Percentiles rank a stretch among this genome's conserved stretches.
phyloP scores from a whole-genome alignment of 2,888 invertebrate genomes.

The Microchrysa polita region DNA sequence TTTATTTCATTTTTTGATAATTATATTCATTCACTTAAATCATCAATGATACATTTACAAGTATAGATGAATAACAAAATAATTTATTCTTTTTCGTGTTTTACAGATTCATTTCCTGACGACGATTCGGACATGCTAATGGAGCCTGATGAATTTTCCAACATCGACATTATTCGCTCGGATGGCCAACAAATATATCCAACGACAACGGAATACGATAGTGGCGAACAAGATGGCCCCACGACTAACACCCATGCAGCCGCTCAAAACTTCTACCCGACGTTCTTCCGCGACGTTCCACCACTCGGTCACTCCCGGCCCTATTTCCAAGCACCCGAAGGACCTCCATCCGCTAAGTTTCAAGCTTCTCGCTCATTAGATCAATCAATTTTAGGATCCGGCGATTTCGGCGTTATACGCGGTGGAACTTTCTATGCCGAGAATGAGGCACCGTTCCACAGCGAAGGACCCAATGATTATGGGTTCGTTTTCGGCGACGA shows the following conservation, averaged over 20 bases:
- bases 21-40: background rate
- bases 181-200: slow-evolving; percentile 61
- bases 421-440: slow-evolving; percentile 88
- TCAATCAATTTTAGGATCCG: slow-evolving; percentile 78
- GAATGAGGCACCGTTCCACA: slow-evolving; percentile 71
- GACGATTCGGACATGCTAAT: slow-evolving; percentile 64
- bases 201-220: slow-evolving; percentile 52
- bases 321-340: slow-evolving; percentile 69
- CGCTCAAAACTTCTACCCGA: slow-evolving; percentile 79
- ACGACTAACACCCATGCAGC: slow-evolving; percentile 65
- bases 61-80: background rate
- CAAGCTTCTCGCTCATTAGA: slow-evolving; percentile 66
- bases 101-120: slow-evolving; percentile 60
- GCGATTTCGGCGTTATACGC: slow-evolving; percentile 86
- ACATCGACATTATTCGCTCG: slow-evolving; percentile 58
- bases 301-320: slow-evolving; percentile 72
- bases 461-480: slow-evolving; percentile 66
- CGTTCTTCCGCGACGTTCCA: slow-evolving; percentile 73
- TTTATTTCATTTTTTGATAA: no score
- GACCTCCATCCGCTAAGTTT: slow-evolving; percentile 67
- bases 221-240: slow-evolving; percentile 35
- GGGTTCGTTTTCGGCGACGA: slow-evolving; percentile 65
- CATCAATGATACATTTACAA: background rate
- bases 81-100: background rate
- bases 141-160: slow-evolving; percentile 63